Base-by-base conservation (phyloP, 2,113 vertebrate species). In the Camelus bactrianus region DNA sequence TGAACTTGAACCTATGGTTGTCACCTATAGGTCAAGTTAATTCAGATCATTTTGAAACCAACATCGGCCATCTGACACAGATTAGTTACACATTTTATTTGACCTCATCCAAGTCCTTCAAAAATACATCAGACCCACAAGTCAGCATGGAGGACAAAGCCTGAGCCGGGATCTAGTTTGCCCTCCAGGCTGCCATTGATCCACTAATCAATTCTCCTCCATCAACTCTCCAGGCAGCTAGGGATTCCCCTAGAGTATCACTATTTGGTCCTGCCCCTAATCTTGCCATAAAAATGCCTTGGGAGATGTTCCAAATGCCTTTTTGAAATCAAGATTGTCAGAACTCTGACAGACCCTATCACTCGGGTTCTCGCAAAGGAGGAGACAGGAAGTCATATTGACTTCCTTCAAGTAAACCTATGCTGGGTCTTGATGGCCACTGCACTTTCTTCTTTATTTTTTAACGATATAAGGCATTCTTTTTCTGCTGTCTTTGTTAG, bases 311-410 rank as follows among this genome's bases (percentile, higher is more conserved):
- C 86, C 87, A 94, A 91, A 65, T n/a, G 48, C 30, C 84, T 95
- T 92, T 75, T 30, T 67, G 26, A 93, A 95, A 91, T 77, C 56
- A 79, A 94, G 81, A 82, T 85, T 81, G 46, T 46, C 46, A 83
- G 46, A 32, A 65, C 32, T 54, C 48, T 32, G 82, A 67, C 8
- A 65, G 48, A 87, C 5, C 38, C 35, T 42, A 50, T 58, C 46
- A 42, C 30, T 64, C 2, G 10, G 5, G 6, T 38, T 85, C 42
- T 81, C 67, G n/a, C 48, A 81, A 54, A 87, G 26, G 46, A 56
- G 16, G 10, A 79, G 46, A 35, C 8, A 54, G 38, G 38, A 62
- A 17, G 65, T n/a, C 24, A 50, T n/a, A 24, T 58, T 69, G 32
- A 77, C 60, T 75, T 84, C 32, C 83, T 85, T 58, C 30, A 97